Base-by-base conservation (phyloP, 2,888 invertebrate genomes). In the Lypha dubia region DNA sequence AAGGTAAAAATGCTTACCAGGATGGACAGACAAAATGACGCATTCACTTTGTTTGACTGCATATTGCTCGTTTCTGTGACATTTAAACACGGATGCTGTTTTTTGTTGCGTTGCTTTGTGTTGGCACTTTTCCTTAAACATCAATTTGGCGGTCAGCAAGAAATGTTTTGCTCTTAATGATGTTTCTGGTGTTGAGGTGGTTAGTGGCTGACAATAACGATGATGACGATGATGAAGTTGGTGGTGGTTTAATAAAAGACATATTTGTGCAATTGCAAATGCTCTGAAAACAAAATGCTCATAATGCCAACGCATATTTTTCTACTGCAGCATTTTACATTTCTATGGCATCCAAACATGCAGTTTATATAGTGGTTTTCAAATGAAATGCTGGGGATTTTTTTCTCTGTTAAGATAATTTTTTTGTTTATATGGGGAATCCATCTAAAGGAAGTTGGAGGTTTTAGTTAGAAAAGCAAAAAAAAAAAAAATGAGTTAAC, bases 401-500 rank as follows among this genome's bases (percentile, higher is more conserved):
- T 60, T 65, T 22, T 32, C 17, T 49, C 28, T 41, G 22, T 28
- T n/a, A 11, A 63, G 51, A 63, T 65, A 63, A 46, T 82, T 53
- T 20, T 68, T 20, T 79, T 75, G 20, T 79, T 70, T 71, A 53
- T 46, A 79, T 53, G 65, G 76, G 56, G 84, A 84, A 84, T 80
- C 80, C 84, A 84, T 80, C 79, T 84, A 84, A 84, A 84, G 84
- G 84, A 84, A 84, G 76, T 84, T 68, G 76, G 84, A 84, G 84
- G 84, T 84, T 84, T 74, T 38, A 70, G 49, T 70, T 49, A 22
- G 77, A 44, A 63, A 63, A 44, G n/a, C 44, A 62, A 7, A 44
- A 24, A 44, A 46, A 32, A 51, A 44, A 32, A 38, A 35, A 20
- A 28, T 24, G 4, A 32, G 24, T 38, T 58, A 60, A 68, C 49